Base-by-base conservation (phyloP, 1,140 invertebrate species). In the Aphaenogaster floridana region DNA sequence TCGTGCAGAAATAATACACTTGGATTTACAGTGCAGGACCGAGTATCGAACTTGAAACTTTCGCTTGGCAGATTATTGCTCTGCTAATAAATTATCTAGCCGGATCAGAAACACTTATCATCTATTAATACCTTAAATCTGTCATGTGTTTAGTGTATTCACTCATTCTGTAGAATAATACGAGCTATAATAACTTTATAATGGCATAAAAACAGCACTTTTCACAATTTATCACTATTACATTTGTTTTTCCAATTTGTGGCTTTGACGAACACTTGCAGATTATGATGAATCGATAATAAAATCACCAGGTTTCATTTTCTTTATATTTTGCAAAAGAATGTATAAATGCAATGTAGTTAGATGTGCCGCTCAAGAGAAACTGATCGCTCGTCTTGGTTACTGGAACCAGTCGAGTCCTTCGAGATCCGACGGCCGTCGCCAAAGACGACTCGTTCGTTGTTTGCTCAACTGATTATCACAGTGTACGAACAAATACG, bases 391-490 rank as follows among this genome's bases (percentile, higher is more conserved):
- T 66, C 63, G 69, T 81, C 74, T 69, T 66, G 79, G 52, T 84
- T 71, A 45, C 54, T 61, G 52, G 15, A 61, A 74, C 39, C 80
- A 76, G 80, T 80, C 63, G 79, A 89, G 90, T 89, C 87, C 80
- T 83, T 86, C 74, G 64, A 89, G 57, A 72, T 87, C 85, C 89
- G 90, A 89, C 83, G 84, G 84, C 85, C 88, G 88, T 91, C 85
- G 88, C 68, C 69, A 64, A 42, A 66, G 84, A 87, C 85, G 71
- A 88, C 85, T 86, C 76, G 57, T 36, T 81, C 68, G 61, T 79
- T 89, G 80, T 91, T 91, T 91, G 88, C 88, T 36, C 90, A 69
- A 89, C 86, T 91, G 77, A 90, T 91, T 91, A 91, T 88, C 90
- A 66, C 59, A 81, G 63, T 63, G 66, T 79, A 68, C 69, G 77